These are phyloP conservation scores for Halichoeres trimaculatus DNA, from an alignment of 2,113 vertebrate species.

Conservation along the genomic window DNA sequence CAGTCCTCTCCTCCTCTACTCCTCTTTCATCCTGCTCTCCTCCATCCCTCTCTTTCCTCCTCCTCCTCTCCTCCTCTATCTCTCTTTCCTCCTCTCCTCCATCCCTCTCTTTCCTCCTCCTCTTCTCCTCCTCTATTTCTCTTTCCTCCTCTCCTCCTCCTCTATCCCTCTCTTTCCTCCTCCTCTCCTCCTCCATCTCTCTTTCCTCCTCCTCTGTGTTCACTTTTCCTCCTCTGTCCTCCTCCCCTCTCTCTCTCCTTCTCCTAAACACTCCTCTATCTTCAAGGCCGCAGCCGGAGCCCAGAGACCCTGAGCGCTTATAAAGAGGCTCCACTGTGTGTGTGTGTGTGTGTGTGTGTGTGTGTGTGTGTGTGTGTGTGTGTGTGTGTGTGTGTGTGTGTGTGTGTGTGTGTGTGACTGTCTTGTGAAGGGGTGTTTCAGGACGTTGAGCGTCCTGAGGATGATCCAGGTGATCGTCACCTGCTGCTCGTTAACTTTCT, in stretches of 20 bases:
- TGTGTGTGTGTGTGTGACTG: slow-evolving; percentile 30
- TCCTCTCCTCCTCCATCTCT: not conserved
- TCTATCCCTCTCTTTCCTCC: slow-evolving; percentile 32
- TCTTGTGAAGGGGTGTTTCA: slow-evolving; percentile 9
- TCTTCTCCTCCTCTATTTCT: too few relatives aligned
- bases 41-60: not conserved
- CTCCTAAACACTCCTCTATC: slow-evolving; percentile 34
- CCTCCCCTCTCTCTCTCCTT: not conserved
- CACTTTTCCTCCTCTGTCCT: not conserved
- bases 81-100: slow-evolving; percentile 14
- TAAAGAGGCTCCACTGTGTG: slow-evolving; percentile 5
- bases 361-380: slow-evolving; percentile 1
- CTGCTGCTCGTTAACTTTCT: too few relatives aligned
- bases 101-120: not conserved
- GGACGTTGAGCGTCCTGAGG: not conserved
- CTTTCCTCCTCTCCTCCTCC: slow-evolving; percentile 16
- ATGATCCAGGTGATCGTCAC: too few relatives aligned
- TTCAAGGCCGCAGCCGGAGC: slow-evolving; percentile 41
- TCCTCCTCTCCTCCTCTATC: too few relatives aligned
- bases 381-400: slow-evolving; percentile 1
- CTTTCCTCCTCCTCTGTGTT: slow-evolving; percentile 1
- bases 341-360: not conserved
- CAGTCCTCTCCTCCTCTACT: slow-evolving; percentile 15
- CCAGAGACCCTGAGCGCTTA: slow-evolving; percentile 33
- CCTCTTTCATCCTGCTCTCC: slow-evolving; percentile 1